Conservation (phyloP, 2,888 invertebrate species). For the Yponomeuta evonymella region DNA sequence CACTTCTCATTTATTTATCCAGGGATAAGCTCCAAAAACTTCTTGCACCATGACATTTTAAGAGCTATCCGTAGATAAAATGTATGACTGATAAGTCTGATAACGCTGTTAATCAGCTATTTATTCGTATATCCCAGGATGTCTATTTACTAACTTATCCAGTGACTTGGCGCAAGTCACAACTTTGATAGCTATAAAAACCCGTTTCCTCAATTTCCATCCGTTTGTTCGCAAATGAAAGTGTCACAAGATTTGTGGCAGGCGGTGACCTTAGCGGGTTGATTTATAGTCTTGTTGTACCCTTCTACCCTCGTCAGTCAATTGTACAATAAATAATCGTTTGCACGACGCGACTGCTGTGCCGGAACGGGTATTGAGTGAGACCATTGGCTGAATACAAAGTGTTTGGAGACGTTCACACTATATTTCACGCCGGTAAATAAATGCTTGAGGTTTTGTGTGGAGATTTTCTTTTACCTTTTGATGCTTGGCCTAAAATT, state of each 20-base stretch:
- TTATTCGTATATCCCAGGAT: no score
- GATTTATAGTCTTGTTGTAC: constrained; percentile 45
- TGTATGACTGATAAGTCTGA: background rate
- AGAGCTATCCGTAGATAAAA: no score
- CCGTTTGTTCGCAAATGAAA: constrained; percentile 2
- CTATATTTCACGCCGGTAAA: constrained; percentile 24
- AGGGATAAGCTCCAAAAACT: no score
- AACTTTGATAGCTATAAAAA: background rate
- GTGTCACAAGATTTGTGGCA: constrained; percentile 13
- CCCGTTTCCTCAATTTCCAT: background rate
- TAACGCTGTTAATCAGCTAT: no score
- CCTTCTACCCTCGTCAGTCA: constrained; percentile 55
- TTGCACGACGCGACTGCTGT: constrained; percentile 38
- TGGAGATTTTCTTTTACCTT: background rate
- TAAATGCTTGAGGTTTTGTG: background rate
- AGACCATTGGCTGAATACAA: constrained; percentile 45
- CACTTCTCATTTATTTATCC: no score
- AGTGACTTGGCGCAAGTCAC: no score
- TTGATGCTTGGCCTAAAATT: background rate
- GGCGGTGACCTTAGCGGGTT: constrained; percentile 25
- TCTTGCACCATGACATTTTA: no score
- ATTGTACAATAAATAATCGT: constrained; percentile 57
- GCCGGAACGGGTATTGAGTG: constrained; percentile 42
- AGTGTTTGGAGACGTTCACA: constrained; percentile 31
- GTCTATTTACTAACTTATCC: no score